Evolutionary conservation across 35 echinoderm and acorn worm species (phyloP).

Genomic region (Acanthaster planci): DNA sequence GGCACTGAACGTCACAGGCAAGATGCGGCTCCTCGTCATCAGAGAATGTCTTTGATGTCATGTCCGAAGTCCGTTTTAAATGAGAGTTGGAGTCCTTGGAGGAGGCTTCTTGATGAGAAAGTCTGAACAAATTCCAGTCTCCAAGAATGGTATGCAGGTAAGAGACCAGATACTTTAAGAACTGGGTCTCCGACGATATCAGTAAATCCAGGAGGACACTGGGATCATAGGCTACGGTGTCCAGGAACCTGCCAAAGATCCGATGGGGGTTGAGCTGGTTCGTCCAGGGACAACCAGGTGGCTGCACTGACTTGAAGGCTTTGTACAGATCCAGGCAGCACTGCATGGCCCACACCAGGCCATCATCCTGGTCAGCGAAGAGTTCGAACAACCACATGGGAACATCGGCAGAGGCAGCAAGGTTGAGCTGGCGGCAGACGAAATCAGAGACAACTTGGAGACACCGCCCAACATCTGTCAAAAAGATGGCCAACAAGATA

Average conservation of each 20-base stretch:
- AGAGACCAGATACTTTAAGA: constrained; percentile 52
- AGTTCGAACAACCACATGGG: constrained; percentile 41
- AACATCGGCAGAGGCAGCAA: too few relatives aligned
- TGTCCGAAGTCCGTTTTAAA: too few relatives aligned
- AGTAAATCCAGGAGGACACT: constrained; percentile 65
- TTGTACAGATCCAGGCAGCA: constrained; percentile 19
- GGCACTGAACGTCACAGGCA: too few relatives aligned
- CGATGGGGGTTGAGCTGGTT: constrained; percentile 37
- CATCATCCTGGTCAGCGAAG: constrained; percentile 62
- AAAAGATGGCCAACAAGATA: not conserved
- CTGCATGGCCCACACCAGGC: constrained; percentile 36
- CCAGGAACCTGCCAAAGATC: constrained; percentile 50
- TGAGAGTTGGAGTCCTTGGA: not conserved
- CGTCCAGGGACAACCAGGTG: not conserved
- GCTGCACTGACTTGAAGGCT: not conserved
- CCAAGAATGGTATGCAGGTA: constrained; percentile 35
- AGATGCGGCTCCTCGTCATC: too few relatives aligned
- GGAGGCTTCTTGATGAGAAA: not conserved
- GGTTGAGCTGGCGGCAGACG: not conserved
- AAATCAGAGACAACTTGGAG: not conserved
- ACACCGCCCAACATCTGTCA: not conserved
- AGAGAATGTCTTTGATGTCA: too few relatives aligned
- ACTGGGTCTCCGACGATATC: constrained; percentile 63
- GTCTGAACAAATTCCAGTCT: constrained; percentile 36
- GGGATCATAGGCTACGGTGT: constrained; percentile 52